Evolutionary conservation across 2,797 vertebrate species (phyloP).

Genomic region (Danio jaintianensis): DNA sequence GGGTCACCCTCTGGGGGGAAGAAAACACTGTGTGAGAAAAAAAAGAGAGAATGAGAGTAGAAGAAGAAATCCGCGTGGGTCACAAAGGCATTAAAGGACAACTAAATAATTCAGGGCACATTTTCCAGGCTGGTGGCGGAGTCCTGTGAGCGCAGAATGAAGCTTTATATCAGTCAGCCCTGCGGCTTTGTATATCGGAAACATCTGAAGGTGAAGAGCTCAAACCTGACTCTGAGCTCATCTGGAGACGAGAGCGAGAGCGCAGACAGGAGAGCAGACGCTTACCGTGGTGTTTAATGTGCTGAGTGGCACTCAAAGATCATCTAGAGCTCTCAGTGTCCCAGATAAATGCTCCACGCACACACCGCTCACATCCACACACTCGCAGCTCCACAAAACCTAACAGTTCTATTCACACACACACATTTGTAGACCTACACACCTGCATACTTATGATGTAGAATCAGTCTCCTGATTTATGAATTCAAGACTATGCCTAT

Average conservation of each 20-base stretch:
- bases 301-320: constrained; percentile 46
- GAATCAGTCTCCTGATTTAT: not conserved
- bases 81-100: constrained; percentile 51
- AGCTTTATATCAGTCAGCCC: constrained; percentile 55
- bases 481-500: not conserved
- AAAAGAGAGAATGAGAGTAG: constrained; percentile 1
- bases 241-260: constrained; percentile 31
- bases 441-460: not conserved
- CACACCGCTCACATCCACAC: constrained; percentile 13
- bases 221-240: constrained; percentile 67
- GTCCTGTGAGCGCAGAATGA: constrained; percentile 44
- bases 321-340: constrained; percentile 31
- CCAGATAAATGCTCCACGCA: constrained; percentile 21
- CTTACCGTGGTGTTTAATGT: constrained; percentile 43
- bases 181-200: constrained; percentile 65
- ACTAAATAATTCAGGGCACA: constrained; percentile 64
- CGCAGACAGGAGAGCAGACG: constrained; percentile 29
- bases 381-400: not conserved
- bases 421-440: not conserved
- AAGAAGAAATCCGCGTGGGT: constrained; percentile 31
- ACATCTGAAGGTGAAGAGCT: constrained; percentile 59
- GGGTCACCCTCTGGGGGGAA: constrained; percentile 21
- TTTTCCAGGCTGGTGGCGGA: constrained; percentile 47
- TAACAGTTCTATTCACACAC: not conserved
- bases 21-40: constrained; percentile 6